Evolutionary conservation across 2,113 vertebrate genomes (phyloP).

Genomic region (Sitta europaea): DNA sequence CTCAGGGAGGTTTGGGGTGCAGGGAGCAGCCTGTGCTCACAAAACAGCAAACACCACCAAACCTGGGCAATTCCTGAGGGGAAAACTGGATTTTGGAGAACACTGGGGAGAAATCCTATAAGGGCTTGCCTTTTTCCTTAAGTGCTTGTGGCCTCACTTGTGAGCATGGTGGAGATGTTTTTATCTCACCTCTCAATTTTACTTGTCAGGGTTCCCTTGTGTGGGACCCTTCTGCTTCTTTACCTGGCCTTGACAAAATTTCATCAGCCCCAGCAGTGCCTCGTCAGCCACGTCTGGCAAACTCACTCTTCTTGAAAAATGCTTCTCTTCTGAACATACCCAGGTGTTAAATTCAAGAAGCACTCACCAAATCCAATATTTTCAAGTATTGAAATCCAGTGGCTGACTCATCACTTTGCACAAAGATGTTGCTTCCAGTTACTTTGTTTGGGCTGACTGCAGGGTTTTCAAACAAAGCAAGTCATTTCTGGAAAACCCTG

Average conservation of each 20-base stretch:
- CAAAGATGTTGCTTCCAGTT: not conserved
- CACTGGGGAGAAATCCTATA: fast-evolving
- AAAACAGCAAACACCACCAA: not conserved
- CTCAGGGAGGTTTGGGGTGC: not conserved
- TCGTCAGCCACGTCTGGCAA: not conserved
- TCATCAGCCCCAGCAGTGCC: not conserved
- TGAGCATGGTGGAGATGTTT: not conserved
- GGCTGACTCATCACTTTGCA: not conserved
- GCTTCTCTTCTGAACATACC: not conserved
- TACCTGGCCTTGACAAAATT: not conserved
- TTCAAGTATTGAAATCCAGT: not conserved
- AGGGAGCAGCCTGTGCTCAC: not conserved
- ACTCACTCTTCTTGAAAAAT: not conserved
- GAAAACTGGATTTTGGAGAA: not conserved
- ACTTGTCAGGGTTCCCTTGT: not conserved
- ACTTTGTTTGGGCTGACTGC: not conserved
- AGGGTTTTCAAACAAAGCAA: not conserved
- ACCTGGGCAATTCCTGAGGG: not conserved
- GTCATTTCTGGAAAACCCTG: not conserved
- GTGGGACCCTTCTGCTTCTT: not conserved
- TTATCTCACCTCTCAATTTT: not conserved
- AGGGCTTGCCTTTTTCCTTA: not conserved
- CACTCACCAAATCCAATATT: not conserved
- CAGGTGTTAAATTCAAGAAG: not conserved
- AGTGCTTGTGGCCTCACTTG: not conserved